Conservation (phyloP, 1,140 invertebrate genomes). For the Calliphora vicina region DNA sequence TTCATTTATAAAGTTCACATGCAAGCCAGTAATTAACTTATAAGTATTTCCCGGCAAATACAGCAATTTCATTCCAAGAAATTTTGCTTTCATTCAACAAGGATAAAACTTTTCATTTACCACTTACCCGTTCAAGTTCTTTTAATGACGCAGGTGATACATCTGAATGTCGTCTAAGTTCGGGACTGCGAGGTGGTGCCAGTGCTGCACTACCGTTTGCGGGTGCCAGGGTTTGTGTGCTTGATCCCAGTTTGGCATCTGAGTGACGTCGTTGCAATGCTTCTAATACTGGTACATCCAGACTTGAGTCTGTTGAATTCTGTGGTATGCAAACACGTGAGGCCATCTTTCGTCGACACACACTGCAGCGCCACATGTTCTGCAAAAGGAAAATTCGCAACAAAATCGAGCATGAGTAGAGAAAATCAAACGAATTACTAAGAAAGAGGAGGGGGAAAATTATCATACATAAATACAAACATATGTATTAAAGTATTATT, state of each 20-base stretch:
- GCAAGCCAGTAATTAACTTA: too few species aligned
- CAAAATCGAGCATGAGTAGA: not conserved
- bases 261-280: constrained; percentile 79
- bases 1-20: too few species aligned
- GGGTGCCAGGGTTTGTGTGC: constrained; percentile 63
- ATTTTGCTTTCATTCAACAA: too few species aligned
- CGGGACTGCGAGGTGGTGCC: constrained; percentile 79
- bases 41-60: too few species aligned
- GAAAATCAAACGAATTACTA: not conserved
- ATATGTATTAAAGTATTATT: too few species aligned
- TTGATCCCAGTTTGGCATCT: constrained; percentile 75
- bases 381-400: constrained; percentile 53
- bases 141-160: constrained; percentile 84
- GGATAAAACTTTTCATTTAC: not conserved
- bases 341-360: constrained; percentile 80
- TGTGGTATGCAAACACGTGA: constrained; percentile 74
- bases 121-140: constrained; percentile 81
- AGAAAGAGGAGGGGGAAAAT: too few species aligned
- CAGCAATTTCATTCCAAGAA: constrained; percentile 27
- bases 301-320: constrained; percentile 80
- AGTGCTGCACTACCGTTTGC: constrained; percentile 66
- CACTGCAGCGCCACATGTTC: constrained; percentile 81
- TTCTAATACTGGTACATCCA: constrained; percentile 80
- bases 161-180: constrained; percentile 80
- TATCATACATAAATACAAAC: too few species aligned